Conservation (phyloP, 2,113 vertebrate genomes). For the Labrus mixtus region DNA sequence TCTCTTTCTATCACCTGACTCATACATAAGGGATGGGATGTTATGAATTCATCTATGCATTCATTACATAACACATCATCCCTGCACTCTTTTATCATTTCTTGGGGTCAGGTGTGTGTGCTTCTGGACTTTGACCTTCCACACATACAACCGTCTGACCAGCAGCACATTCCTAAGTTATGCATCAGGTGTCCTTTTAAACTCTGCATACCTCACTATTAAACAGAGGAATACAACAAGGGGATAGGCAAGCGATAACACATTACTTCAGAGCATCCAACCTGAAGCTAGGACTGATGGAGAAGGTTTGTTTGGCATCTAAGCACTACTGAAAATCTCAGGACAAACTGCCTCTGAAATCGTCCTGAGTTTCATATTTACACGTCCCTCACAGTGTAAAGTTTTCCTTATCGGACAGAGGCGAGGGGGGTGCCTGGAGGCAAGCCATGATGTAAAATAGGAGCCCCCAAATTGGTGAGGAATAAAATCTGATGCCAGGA, state of each 20-base stretch:
- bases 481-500: not conserved
- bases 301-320: slow-evolving; percentile 42
- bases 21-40: not conserved
- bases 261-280: slow-evolving; percentile 28
- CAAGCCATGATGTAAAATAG: no score
- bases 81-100: not conserved
- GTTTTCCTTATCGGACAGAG: no score
- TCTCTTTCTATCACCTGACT: slow-evolving; percentile 14
- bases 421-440: no score
- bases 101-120: slow-evolving; percentile 14
- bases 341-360: no score
- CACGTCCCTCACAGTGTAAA: no score
- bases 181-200: slow-evolving; percentile 52
- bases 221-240: slow-evolving; percentile 71
- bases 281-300: slow-evolving; percentile 20
- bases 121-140: slow-evolving; percentile 57
- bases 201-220: slow-evolving; percentile 55
- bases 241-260: slow-evolving; percentile 20
- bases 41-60: slow-evolving; percentile 4
- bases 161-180: slow-evolving; percentile 73
- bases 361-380: no score
- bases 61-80: not conserved
- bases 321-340: no score
- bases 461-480: no score
- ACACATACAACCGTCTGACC: slow-evolving; percentile 28